Conservation (phyloP, 37 sponge, comb jelly and placozoan species). For the Eunapius fragilis region DNA sequence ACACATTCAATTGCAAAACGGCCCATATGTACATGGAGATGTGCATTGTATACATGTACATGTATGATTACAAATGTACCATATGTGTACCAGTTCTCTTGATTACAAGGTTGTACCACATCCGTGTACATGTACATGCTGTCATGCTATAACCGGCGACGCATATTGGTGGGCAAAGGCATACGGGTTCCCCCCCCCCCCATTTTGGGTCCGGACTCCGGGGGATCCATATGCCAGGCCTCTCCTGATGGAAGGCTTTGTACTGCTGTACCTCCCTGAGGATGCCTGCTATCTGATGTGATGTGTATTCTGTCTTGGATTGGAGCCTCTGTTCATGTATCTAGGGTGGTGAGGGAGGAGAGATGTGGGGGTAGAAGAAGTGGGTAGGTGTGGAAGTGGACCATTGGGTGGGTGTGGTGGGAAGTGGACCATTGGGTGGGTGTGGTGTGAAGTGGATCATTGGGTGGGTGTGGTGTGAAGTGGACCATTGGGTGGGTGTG, state of each 20-base stretch:
- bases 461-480: neutral
- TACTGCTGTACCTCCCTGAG: conserved; percentile 43
- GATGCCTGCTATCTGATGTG: conserved; percentile 45
- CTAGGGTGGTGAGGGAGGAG: conserved; percentile 8
- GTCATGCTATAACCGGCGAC: too few relatives aligned
- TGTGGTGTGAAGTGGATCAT: too few relatives aligned
- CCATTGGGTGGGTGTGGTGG: neutral
- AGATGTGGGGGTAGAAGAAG: neutral
- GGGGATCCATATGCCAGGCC: conserved; percentile 68
- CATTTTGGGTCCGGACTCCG: too few relatives aligned
- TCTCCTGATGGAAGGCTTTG: conserved; percentile 62
- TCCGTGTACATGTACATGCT: too few relatives aligned
- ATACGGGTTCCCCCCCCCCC: too few relatives aligned
- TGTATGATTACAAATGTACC: too few relatives aligned
- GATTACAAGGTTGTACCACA: too few relatives aligned
- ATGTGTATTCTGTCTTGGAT: conserved; percentile 34
- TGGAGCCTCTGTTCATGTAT: conserved; percentile 62
- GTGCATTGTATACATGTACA: too few relatives aligned
- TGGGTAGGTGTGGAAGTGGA: neutral
- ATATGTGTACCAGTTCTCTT: too few relatives aligned
- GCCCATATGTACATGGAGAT: too few relatives aligned
- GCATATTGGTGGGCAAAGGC: too few relatives aligned
- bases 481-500: neutral
- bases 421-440: neutral
- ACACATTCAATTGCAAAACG: too few relatives aligned